phyloP scores from a whole-genome alignment of 2,797 vertebrate genomes.

The Ctenopoma multispine region DNA sequence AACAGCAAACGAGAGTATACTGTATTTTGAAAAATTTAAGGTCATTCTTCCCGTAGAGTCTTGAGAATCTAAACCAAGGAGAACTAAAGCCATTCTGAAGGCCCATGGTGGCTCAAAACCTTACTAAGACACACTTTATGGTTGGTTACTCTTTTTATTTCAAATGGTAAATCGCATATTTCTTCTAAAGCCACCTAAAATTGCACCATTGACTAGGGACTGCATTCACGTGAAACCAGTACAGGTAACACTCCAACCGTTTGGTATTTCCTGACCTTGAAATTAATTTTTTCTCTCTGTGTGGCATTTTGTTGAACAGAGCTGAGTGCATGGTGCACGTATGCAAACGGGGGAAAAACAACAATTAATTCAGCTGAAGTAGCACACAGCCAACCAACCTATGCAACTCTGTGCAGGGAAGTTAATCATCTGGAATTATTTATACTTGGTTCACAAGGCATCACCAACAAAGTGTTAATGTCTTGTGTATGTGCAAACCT shows the following conservation, averaged over 20 bases:
- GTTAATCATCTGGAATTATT: no score
- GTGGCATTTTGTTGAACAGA: neutral
- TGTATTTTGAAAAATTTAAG: neutral
- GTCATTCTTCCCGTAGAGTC: neutral
- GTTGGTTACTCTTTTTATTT: neutral
- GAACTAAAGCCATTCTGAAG: no score
- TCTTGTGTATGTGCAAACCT: no score
- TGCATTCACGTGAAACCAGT: neutral
- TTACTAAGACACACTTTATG: neutral
- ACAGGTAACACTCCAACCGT: neutral
- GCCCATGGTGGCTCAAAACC: no score
- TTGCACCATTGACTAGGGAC: neutral
- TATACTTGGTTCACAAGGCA: no score
- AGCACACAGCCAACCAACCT: no score
- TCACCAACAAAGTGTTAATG: no score
- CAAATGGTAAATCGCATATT: neutral
- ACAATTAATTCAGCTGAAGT: no score
- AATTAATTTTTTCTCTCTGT: neutral
- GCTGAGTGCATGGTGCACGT: neutral
- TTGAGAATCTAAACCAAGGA: no score
- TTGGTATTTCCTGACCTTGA: conserved; percentile 4
- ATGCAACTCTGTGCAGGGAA: no score
- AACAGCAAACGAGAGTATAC: neutral
- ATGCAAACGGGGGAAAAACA: conserved; percentile 6
- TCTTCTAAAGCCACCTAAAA: neutral